A percentile compares a stretch with the other conserved stretches of the same genome.
phyloP scores from a whole-genome alignment of 2,797 vertebrate species.

The Poecilia velifera region DNA sequence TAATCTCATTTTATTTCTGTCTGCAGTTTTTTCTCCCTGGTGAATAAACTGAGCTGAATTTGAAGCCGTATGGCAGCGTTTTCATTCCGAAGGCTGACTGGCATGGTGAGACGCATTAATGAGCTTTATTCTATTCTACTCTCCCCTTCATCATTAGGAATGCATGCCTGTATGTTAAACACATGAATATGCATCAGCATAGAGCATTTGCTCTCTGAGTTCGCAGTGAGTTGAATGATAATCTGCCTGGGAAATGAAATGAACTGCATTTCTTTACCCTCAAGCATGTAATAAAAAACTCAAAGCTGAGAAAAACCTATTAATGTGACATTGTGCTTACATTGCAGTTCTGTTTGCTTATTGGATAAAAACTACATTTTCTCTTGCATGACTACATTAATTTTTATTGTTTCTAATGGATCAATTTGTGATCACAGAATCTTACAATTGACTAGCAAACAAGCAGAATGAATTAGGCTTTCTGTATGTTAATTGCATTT shows the following conservation, averaged over 20 bases:
- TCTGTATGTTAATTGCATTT: constrained; percentile 10
- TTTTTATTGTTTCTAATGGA: constrained; percentile 46
- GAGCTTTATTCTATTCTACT: constrained; percentile 74
- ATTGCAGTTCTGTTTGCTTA: constrained; percentile 29
- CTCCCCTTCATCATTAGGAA: constrained; percentile 73
- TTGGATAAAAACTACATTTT: constrained; percentile 30
- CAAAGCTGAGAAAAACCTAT: constrained; percentile 24
- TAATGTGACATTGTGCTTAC: constrained; percentile 30
- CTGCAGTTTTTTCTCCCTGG: constrained; percentile 23
- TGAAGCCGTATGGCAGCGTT: constrained; percentile 41
- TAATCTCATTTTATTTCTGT: constrained; percentile 24
- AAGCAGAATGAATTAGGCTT: background rate
- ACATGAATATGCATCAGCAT: constrained; percentile 85
- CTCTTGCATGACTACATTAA: constrained; percentile 15
- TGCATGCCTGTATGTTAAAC: constrained; percentile 85
- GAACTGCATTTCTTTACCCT: constrained; percentile 47
- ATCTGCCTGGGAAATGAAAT: constrained; percentile 59
- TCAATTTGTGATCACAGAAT: constrained; percentile 24
- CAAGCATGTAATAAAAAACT: constrained; percentile 62
- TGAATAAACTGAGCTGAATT: constrained; percentile 61
- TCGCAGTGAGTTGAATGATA: constrained; percentile 79
- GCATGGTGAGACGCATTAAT: constrained; percentile 79
- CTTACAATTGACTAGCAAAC: constrained; percentile 13
- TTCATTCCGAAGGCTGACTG: constrained; percentile 66
- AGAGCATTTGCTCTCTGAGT: constrained; percentile 80